These are phyloP conservation scores for Corydoras sp. DNA, from an alignment of 2,113 vertebrate genomes.

Conservation along the genomic window DNA sequence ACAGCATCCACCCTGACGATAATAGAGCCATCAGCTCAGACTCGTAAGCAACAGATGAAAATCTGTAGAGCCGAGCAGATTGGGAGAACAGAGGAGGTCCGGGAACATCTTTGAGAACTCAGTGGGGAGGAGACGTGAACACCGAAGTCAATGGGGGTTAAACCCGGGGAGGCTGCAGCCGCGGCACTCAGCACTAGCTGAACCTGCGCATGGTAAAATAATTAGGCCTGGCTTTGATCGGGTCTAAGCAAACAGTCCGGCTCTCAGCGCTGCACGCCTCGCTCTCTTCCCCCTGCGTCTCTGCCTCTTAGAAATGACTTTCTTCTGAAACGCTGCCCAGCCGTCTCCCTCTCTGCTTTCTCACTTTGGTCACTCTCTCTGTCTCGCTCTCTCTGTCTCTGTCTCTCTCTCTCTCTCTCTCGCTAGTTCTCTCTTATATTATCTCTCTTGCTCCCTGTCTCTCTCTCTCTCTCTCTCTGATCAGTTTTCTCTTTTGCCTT, in stretches of 20 bases:
- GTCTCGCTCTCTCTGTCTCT: slow-evolving; percentile 23
- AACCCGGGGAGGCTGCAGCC: slow-evolving; percentile 54
- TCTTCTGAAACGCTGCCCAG: slow-evolving; percentile 36
- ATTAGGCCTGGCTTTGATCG: slow-evolving; percentile 71
- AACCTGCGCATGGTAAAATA: slow-evolving; percentile 70
- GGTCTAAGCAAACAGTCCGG: slow-evolving; percentile 71
- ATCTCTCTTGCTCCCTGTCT: not conserved
- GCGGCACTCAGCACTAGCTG: slow-evolving; percentile 50
- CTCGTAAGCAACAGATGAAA: not conserved
- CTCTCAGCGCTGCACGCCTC: slow-evolving; percentile 57
- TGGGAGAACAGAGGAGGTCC: not conserved
- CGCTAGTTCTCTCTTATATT: slow-evolving; percentile 33
- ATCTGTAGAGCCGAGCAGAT: not conserved
- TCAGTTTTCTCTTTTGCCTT: too few species aligned
- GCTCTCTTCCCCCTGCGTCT: slow-evolving; percentile 24
- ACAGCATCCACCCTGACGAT: not conserved
- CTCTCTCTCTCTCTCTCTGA: too few species aligned
- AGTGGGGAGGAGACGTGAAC: not conserved
- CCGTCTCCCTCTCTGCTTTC: slow-evolving; percentile 59
- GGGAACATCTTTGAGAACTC: slow-evolving; percentile 1
- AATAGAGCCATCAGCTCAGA: not conserved
- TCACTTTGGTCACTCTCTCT: slow-evolving; percentile 51
- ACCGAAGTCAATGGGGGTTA: slow-evolving; percentile 12
- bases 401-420: slow-evolving; percentile 20
- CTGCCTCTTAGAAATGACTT: slow-evolving; percentile 21